Evolutionary conservation across 2,888 invertebrate species (phyloP), one percentile per base, ranked within the genome.

Genomic region (Argynnis bischoffii): DNA sequence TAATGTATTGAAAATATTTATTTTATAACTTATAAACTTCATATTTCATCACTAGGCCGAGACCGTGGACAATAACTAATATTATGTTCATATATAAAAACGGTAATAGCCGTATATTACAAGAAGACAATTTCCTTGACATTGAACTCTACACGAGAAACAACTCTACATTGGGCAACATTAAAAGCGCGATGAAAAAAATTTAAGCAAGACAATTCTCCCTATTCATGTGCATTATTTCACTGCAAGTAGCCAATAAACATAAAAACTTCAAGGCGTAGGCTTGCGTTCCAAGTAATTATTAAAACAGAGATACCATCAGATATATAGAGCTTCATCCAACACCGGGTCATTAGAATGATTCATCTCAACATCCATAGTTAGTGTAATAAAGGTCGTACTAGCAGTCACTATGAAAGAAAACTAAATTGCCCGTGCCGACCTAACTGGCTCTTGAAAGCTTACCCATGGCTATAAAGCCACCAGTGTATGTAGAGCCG

Each of bases 391-490:
- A 88, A 89, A 88, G 88, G 88, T 85, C 85, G 82, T 81, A 80
- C 84, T 84, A 84, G 85, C 83, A 83, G 82, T 79, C 81, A 79
- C 85, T 84, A 82, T 87, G 87, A 86, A 88, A 88, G 89, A 88
- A 86, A 87, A 86, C 87, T 87, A 90, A 90, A 90, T 90, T 86
- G 86, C 85, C 89, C 89, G 89, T 85, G 83, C 83, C 87, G 88
- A 86, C 89, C 88, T 88, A 84, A 83, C 86, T 85, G 84, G 85
- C 87, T 83, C 82, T 81, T 75, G 77, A 74, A 76, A 78, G 77
- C 79, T 75, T 76, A 77, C 77, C 77, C 76, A 75, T 75, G 77
- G 77, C 74, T 75, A 66, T 69, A 73, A 69, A 69, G 48, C 70
- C 66, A 57, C 79, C 78, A 77, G 63, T 59, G 6, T 73, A 75